A percentile compares a stretch with the other conserved stretches of the same genome.
These are phyloP conservation scores for Sinocyclocheilus anshuiensis DNA, from an alignment of 2,113 vertebrate genomes.

Conservation along the genomic window DNA sequence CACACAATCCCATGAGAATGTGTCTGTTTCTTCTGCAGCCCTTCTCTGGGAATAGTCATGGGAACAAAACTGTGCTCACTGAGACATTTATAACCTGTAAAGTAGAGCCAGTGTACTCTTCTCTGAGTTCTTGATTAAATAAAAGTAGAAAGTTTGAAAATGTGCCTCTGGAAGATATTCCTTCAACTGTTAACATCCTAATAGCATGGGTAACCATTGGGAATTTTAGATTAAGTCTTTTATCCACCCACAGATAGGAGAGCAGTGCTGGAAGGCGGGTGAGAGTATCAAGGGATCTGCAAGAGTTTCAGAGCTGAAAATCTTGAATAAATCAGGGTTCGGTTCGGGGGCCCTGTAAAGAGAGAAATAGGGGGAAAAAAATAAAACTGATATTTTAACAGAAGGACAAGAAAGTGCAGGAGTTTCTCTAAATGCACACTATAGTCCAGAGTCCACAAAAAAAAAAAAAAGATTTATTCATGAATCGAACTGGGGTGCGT, in stretches of 20 bases:
- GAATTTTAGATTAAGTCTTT: slow-evolving; percentile 37
- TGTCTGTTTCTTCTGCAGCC: neutral
- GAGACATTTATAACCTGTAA: neutral
- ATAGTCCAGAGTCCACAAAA: neutral
- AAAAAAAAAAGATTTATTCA: neutral
- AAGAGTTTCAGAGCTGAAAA: slow-evolving; percentile 16
- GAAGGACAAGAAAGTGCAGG: neutral
- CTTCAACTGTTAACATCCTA: slow-evolving; percentile 41
- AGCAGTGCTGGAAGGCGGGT: slow-evolving; percentile 13
- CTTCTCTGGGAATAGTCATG: slow-evolving; percentile 2
- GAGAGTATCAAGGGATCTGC: slow-evolving; percentile 26
- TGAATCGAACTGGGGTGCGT: neutral
- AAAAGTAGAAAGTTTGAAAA: slow-evolving; percentile 2
- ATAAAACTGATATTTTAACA: neutral
- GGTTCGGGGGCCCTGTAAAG: neutral
- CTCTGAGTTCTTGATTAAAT: slow-evolving; percentile 27
- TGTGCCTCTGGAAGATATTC: neutral
- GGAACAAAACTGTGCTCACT: neutral
- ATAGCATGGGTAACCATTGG: slow-evolving; percentile 38
- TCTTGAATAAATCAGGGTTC: slow-evolving; percentile 37
- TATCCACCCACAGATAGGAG: slow-evolving; percentile 46
- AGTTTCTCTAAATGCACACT: neutral
- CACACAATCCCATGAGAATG: neutral
- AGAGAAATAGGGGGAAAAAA: neutral
- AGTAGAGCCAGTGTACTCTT: neutral